A percentile compares a stretch with the other conserved stretches of the same genome.
These are phyloP conservation scores for Trisateles emortualis DNA, from an alignment of 2,888 invertebrate genomes.

Conservation along the genomic window DNA sequence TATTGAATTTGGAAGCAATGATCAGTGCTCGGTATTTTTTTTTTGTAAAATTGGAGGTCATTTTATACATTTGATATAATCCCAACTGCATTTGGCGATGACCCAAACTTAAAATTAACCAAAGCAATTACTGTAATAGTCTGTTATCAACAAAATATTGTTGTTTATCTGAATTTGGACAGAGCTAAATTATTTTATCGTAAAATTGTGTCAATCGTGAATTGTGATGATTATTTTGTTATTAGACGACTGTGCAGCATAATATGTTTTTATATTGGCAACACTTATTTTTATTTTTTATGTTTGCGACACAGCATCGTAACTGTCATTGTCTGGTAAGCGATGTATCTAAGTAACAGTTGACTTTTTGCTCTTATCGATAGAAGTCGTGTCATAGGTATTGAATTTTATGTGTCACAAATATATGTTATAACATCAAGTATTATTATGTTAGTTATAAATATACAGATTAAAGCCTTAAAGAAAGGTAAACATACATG, in stretches of 20 bases:
- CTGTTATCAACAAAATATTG: conserved; percentile 21
- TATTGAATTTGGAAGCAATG: not conserved
- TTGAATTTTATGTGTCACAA: conserved; percentile 43
- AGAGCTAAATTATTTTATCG: not conserved
- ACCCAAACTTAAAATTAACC: conserved; percentile 39
- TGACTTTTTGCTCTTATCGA: too few species aligned
- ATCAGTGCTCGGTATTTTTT: conserved; percentile 1
- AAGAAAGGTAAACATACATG: too few species aligned
- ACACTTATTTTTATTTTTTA: too few species aligned
- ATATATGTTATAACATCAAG: conserved; percentile 32
- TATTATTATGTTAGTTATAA: conserved; percentile 50
- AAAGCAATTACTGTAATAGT: conserved; percentile 13
- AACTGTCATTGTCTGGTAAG: not conserved
- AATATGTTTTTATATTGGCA: not conserved
- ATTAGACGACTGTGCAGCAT: not conserved
- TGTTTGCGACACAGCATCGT: not conserved
- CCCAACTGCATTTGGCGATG: conserved; percentile 37
- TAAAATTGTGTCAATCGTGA: too few species aligned
- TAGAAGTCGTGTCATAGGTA: not conserved
- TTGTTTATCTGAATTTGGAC: conserved; percentile 15
- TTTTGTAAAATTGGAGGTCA: conserved; percentile 27
- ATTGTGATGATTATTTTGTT: too few species aligned
- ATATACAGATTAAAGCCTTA: conserved; percentile 2
- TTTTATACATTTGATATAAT: conserved; percentile 25
- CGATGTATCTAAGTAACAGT: too few species aligned